phyloP scores from a whole-genome alignment of 2,113 vertebrate species.

The Cebidichthys violaceus region DNA sequence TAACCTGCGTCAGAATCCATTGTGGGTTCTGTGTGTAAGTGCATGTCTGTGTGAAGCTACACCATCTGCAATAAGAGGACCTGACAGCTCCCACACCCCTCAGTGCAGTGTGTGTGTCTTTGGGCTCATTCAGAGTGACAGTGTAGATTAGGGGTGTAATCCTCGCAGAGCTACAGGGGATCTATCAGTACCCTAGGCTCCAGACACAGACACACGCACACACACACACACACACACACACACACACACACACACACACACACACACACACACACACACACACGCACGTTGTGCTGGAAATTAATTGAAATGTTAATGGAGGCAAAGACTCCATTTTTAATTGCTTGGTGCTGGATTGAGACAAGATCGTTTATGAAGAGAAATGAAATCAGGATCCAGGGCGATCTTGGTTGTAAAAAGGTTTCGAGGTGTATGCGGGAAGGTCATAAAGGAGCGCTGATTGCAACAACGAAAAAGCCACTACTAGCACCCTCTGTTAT shows the following conservation, averaged over 20 bases:
- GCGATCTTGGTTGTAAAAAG: slow-evolving; percentile 50
- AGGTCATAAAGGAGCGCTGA: slow-evolving; percentile 59
- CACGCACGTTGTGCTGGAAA: slow-evolving; percentile 84
- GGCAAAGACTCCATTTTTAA: slow-evolving; percentile 77
- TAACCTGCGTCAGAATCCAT: slow-evolving; percentile 53
- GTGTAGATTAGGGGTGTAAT: slow-evolving; percentile 90
- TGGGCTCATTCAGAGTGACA: slow-evolving; percentile 88
- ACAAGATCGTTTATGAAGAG: slow-evolving; percentile 81
- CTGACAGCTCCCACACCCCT: slow-evolving; percentile 86
- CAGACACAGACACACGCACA: slow-evolving; percentile 86
- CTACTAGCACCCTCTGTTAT: slow-evolving; percentile 47
- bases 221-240: slow-evolving; percentile 85
- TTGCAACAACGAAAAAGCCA: slow-evolving; percentile 31
- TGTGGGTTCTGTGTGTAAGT: slow-evolving; percentile 39
- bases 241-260: slow-evolving; percentile 86
- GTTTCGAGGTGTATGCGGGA: slow-evolving; percentile 19
- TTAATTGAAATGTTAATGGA: slow-evolving; percentile 90
- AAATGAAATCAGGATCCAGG: slow-evolving; percentile 72
- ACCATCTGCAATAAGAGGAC: slow-evolving; percentile 83
- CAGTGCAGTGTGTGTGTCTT: slow-evolving; percentile 82
- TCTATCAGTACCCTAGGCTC: slow-evolving; percentile 65
- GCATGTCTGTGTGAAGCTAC: slow-evolving; percentile 65
- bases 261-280: slow-evolving; percentile 86
- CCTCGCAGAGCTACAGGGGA: slow-evolving; percentile 85
- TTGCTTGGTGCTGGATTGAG: slow-evolving; percentile 82